Conservation (phyloP, 2,113 vertebrate genomes). For the Spea bombifrons region DNA sequence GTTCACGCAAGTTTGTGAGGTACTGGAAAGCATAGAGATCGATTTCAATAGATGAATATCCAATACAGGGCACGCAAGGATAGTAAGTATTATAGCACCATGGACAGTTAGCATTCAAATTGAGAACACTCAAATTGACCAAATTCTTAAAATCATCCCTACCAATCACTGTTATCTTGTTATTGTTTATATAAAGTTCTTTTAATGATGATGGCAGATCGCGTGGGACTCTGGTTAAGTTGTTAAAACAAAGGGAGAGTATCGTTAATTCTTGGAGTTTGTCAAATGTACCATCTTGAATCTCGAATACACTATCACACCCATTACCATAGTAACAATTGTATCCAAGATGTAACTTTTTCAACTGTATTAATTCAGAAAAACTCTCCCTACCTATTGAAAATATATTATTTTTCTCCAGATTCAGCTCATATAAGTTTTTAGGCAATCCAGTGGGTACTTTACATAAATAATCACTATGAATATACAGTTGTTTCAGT, state of each 20-base stretch:
- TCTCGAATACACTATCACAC: constrained; percentile 28
- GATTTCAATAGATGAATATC: constrained; percentile 58
- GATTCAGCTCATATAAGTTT: constrained; percentile 41
- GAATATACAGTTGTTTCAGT: constrained; percentile 54
- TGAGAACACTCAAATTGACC: constrained; percentile 52
- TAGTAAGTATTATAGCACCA: constrained; percentile 64
- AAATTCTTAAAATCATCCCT: constrained; percentile 56
- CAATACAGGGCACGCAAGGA: constrained; percentile 57
- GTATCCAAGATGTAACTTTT: constrained; percentile 40
- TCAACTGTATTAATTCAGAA: constrained; percentile 51
- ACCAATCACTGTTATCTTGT: constrained; percentile 59
- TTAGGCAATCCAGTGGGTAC: constrained; percentile 56
- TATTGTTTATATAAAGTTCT: constrained; percentile 49
- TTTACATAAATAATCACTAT: constrained; percentile 39
- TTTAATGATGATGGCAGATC: constrained; percentile 50
- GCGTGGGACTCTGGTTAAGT: constrained; percentile 58
- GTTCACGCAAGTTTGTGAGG: constrained; percentile 44
- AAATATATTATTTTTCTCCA: constrained; percentile 56
- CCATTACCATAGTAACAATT: constrained; percentile 62
- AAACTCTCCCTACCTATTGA: constrained; percentile 48
- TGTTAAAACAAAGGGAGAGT: constrained; percentile 61
- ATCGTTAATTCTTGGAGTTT: constrained; percentile 39
- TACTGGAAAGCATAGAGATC: constrained; percentile 57
- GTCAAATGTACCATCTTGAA: constrained; percentile 51
- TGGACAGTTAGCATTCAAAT: constrained; percentile 72